phyloP scores from a whole-genome alignment of 2,888 invertebrate species.

The Gastracanthus pulcherrimus region DNA sequence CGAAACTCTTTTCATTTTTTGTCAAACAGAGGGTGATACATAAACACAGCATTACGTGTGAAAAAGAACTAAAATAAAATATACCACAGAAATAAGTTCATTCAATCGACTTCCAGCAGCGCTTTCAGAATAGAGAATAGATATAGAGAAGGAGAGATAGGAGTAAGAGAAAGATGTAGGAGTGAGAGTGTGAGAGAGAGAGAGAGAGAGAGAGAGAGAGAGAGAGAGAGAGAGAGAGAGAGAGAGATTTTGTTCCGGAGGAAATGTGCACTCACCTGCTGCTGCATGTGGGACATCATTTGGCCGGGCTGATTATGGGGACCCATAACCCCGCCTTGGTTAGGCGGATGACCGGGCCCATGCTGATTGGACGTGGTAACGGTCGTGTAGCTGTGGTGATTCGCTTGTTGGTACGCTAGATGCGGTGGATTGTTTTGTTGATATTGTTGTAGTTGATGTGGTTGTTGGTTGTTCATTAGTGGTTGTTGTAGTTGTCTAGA shows the following conservation, averaged over 20 bases:
- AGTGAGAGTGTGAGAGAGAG: slow-evolving; percentile 7
- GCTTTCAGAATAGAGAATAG: slow-evolving; percentile 39
- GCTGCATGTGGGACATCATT: slow-evolving; percentile 75
- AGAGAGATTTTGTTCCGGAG: slow-evolving; percentile 36
- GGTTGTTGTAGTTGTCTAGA: slow-evolving; percentile 76
- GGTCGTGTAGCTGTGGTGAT: slow-evolving; percentile 78
- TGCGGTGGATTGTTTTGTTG: slow-evolving; percentile 78
- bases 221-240: slow-evolving; percentile 40
- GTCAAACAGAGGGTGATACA: slow-evolving; percentile 45
- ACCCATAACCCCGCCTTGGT: slow-evolving; percentile 47
- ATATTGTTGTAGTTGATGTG: slow-evolving; percentile 74
- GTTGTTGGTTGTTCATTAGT: slow-evolving; percentile 74
- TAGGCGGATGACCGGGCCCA: slow-evolving; percentile 65
- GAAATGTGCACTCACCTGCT: slow-evolving; percentile 74
- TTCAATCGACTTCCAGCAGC: slow-evolving; percentile 45
- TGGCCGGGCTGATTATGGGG: slow-evolving; percentile 73
- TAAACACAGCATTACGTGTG: slow-evolving; percentile 47
- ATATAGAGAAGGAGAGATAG: slow-evolving; percentile 24
- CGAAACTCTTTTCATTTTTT: slow-evolving; percentile 16
- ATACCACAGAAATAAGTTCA: slow-evolving; percentile 19
- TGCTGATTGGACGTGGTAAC: slow-evolving; percentile 71
- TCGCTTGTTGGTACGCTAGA: slow-evolving; percentile 78
- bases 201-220: slow-evolving; percentile 35
- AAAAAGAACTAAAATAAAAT: slow-evolving; percentile 28
- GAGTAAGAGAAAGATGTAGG: slow-evolving; percentile 10